These are phyloP conservation scores for Peromyscus californicus DNA, from an alignment of 2,113 vertebrate species.

Conservation along the genomic window DNA sequence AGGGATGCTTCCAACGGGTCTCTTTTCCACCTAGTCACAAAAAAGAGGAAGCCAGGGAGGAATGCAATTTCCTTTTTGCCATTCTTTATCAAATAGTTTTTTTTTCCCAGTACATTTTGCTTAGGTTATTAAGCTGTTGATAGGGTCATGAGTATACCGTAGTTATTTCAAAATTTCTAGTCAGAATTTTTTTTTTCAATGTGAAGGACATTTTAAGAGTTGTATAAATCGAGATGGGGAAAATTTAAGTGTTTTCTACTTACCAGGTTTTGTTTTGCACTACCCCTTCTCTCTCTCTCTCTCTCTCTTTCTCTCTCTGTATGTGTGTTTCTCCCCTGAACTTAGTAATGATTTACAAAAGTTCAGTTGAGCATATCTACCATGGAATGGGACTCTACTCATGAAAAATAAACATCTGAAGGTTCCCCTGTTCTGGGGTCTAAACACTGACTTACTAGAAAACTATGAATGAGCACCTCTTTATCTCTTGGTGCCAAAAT, in stretches of 20 bases:
- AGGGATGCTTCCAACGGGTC: not conserved
- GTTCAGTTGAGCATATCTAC: not conserved
- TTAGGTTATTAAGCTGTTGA: slow-evolving; percentile 6
- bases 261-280: not conserved
- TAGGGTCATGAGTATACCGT: not conserved
- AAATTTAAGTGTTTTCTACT: not conserved
- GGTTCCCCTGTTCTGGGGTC: not conserved
- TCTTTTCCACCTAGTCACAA: not conserved
- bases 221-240: not conserved
- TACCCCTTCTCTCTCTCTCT: not conserved
- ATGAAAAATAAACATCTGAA: slow-evolving; percentile 34
- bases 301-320: not conserved
- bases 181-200: not conserved
- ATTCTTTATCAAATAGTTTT: slow-evolving; percentile 58
- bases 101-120: not conserved
- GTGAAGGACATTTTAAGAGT: not conserved
- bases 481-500: not conserved
- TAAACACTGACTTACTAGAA: slow-evolving; percentile 25
- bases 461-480: not conserved
- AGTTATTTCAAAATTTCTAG: slow-evolving; percentile 17
- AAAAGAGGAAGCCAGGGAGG: not conserved
- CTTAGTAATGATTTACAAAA: not conserved
- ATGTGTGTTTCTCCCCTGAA: slow-evolving; percentile 14
- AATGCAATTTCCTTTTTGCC: not conserved
- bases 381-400: not conserved